Evolutionary conservation across 92 coral and sea anemone genomes (phyloP).

Genomic region (Epizoanthus rinbou): DNA sequence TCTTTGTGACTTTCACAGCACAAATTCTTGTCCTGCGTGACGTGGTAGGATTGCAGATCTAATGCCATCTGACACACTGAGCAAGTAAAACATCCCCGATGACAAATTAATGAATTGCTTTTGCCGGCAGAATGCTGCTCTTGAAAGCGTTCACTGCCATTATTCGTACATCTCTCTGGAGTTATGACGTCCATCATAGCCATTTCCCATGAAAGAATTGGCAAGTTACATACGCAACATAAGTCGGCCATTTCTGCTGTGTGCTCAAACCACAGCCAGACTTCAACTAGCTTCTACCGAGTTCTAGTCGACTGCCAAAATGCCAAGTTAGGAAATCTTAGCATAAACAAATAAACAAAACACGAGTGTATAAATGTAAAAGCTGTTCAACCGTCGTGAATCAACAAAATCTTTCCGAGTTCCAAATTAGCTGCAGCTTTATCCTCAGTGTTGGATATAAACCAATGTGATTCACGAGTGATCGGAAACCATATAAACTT

Average conservation of each 20-base stretch:
- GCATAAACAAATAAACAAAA: conserved; percentile 12
- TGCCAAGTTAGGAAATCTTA: conserved; percentile 40
- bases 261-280: neutral
- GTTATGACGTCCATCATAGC: neutral
- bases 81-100: conserved; percentile 40
- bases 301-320: neutral
- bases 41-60: conserved; percentile 14
- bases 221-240: conserved; percentile 31
- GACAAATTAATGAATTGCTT: conserved; percentile 9
- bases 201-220: neutral
- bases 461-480: neutral
- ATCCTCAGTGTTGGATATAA: neutral
- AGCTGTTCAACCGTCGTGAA: neutral
- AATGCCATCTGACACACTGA: conserved; percentile 41
- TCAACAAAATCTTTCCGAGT: conserved; percentile 6
- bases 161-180: neutral
- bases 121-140: neutral
- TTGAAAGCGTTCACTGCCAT: neutral
- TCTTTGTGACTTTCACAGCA: conserved; percentile 32
- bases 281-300: neutral
- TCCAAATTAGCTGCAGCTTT: neutral
- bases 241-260: neutral
- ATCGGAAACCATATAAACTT: neutral
- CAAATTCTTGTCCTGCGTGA: conserved; percentile 29
- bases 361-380: neutral